Conservation (phyloP, 2,113 vertebrate genomes). For the Phaetusa simplex region DNA sequence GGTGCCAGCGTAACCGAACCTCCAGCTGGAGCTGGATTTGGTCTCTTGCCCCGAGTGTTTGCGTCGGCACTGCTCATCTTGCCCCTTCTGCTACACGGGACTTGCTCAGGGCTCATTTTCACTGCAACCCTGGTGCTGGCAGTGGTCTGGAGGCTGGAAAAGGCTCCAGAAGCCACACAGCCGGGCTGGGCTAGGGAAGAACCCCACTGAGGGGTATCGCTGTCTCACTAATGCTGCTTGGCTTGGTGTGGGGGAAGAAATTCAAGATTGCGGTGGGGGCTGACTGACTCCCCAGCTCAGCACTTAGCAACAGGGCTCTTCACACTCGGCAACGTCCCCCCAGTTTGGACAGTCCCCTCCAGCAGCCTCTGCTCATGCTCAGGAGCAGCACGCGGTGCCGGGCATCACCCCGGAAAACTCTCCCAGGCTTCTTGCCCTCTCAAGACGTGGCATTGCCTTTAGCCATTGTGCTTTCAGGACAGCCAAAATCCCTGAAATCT, state of each 20-base stretch:
- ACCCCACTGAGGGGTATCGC: accelerated
- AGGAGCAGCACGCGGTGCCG: neutral
- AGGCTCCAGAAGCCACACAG: neutral
- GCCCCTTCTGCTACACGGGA: neutral
- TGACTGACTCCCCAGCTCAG: neutral
- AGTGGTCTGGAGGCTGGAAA: neutral
- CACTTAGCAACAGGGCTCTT: neutral
- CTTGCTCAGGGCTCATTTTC: neutral
- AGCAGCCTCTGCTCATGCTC: neutral
- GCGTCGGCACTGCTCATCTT: neutral
- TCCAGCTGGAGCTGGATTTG: neutral
- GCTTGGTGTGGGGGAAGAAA: neutral
- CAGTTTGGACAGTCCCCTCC: neutral
- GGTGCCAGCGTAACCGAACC: neutral
- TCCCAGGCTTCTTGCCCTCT: neutral
- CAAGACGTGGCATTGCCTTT: neutral
- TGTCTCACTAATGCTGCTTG: neutral
- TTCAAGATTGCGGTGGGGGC: neutral
- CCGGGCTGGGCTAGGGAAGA: neutral
- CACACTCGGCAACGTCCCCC: accelerated
- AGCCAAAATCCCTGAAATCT: neutral
- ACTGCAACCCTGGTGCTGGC: neutral
- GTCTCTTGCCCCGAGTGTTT: neutral
- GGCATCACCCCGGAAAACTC: neutral
- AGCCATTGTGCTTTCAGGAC: neutral